A percentile compares a stretch with the other conserved stretches of the same genome.
Evolutionary conservation across 2,888 invertebrate genomes (phyloP).

Genomic region (Lasius platythorax): DNA sequence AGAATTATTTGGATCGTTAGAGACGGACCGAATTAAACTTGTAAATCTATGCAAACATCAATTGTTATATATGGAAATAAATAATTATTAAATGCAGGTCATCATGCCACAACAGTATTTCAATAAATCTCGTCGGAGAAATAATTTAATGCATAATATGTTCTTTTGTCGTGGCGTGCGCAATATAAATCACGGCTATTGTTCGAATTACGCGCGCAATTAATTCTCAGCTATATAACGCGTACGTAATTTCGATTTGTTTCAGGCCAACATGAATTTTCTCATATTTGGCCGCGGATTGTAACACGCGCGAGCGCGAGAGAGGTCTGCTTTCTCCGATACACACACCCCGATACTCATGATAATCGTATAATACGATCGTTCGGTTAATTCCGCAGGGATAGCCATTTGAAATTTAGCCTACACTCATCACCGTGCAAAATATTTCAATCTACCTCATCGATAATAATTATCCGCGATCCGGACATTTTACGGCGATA

Average conservation of each 20-base stretch:
- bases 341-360: slow-evolving; percentile 41
- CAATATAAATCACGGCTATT: slow-evolving; percentile 62
- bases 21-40: slow-evolving; percentile 3
- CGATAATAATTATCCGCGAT: slow-evolving; percentile 39
- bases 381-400: slow-evolving; percentile 53
- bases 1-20: neutral
- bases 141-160: slow-evolving; percentile 61
- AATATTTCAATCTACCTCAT: slow-evolving; percentile 49
- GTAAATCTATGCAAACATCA: slow-evolving; percentile 3
- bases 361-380: slow-evolving; percentile 49
- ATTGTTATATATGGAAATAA: neutral
- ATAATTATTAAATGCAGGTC: slow-evolving; percentile 54
- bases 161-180: slow-evolving; percentile 55
- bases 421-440: slow-evolving; percentile 40
- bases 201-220: slow-evolving; percentile 67
- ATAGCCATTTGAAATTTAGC: slow-evolving; percentile 42
- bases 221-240: slow-evolving; percentile 56
- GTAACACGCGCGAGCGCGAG: slow-evolving; percentile 43
- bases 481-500: slow-evolving; percentile 26
- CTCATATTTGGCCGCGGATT: slow-evolving; percentile 57
- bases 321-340: slow-evolving; percentile 45
- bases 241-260: slow-evolving; percentile 38
- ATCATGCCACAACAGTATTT: slow-evolving; percentile 55
- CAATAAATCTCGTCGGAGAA: slow-evolving; percentile 59
- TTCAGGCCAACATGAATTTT: slow-evolving; percentile 33